Conservation (phyloP, 2,888 invertebrate species). For the Scotopteryx bipunctaria region DNA sequence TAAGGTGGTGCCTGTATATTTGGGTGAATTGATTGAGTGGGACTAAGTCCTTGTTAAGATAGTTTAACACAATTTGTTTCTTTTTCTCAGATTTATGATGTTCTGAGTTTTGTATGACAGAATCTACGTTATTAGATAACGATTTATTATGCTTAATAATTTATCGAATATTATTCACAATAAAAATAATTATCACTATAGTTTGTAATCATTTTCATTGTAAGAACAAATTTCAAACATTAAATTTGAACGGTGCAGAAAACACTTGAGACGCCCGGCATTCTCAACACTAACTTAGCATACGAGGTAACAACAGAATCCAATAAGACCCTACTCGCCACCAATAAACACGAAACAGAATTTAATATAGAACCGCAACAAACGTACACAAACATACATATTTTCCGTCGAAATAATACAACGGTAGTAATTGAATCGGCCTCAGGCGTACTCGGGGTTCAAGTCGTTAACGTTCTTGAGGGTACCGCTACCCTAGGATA, state of each 20-base stretch:
- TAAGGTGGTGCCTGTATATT: constrained; percentile 33
- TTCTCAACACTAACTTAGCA: constrained; percentile 25
- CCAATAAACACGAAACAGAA: constrained; percentile 43
- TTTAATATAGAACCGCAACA: constrained; percentile 75
- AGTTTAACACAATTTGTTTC: background rate
- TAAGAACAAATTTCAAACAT: constrained; percentile 5
- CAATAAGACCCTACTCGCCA: constrained; percentile 39
- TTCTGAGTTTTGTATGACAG: no score
- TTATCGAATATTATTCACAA: background rate
- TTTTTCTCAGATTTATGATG: background rate
- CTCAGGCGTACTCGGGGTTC: constrained; percentile 76
- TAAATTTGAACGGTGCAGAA: constrained; percentile 10
- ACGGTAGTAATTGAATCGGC: constrained; percentile 83
- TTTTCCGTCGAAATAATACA: constrained; percentile 80
- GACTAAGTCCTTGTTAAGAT: background rate
- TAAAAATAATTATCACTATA: no score
- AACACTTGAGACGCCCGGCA: constrained; percentile 11
- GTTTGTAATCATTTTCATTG: background rate
- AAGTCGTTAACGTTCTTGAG: constrained; percentile 80
- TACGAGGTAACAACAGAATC: constrained; percentile 33
- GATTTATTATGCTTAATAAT: no score
- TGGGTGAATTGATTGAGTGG: constrained; percentile 30
- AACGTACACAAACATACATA: constrained; percentile 74
- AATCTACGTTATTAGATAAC: no score
- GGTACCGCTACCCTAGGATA: constrained; percentile 51